A percentile compares a stretch with the other conserved stretches of the same genome.
phyloP scores from a whole-genome alignment of 2,888 invertebrate genomes.

The Harpagoxenus sublaevis region DNA sequence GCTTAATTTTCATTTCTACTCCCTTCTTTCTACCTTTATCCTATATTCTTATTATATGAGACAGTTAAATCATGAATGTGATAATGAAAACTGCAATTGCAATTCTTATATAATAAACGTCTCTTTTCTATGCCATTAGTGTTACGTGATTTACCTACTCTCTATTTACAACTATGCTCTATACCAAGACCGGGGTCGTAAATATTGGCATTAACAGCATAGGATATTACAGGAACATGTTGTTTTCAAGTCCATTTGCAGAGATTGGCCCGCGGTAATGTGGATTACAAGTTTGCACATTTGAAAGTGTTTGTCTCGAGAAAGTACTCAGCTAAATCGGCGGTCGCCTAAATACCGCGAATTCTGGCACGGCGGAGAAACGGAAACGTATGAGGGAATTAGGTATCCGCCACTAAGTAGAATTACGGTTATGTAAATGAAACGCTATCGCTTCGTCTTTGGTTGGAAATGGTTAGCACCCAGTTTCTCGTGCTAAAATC shows the following conservation, averaged over 20 bases:
- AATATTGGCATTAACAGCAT: constrained; percentile 33
- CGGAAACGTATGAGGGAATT: constrained; percentile 74
- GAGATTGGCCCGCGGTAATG: constrained; percentile 48
- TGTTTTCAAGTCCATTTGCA: constrained; percentile 52
- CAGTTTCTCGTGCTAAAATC: constrained; percentile 58
- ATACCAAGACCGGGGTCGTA: background rate
- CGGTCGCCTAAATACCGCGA: constrained; percentile 33
- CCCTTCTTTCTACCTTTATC: background rate
- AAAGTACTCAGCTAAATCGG: constrained; percentile 55
- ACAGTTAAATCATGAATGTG: background rate
- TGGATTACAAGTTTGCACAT: constrained; percentile 54
- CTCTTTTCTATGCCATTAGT: background rate
- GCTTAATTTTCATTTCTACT: constrained; percentile 62
- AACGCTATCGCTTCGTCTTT: constrained; percentile 75
- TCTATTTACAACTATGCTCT: constrained; percentile 4
- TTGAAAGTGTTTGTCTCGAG: constrained; percentile 57
- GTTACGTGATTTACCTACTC: background rate
- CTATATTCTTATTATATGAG: background rate
- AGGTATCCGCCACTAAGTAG: constrained; percentile 80
- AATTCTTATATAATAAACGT: background rate
- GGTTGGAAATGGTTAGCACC: constrained; percentile 69
- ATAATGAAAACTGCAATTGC: constrained; percentile 15
- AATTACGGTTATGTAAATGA: constrained; percentile 84
- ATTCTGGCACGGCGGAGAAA: constrained; percentile 62
- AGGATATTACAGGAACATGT: constrained; percentile 34